Evolutionary conservation across 2,888 invertebrate species (phyloP).

Genomic region (Horisme vitalbata): DNA sequence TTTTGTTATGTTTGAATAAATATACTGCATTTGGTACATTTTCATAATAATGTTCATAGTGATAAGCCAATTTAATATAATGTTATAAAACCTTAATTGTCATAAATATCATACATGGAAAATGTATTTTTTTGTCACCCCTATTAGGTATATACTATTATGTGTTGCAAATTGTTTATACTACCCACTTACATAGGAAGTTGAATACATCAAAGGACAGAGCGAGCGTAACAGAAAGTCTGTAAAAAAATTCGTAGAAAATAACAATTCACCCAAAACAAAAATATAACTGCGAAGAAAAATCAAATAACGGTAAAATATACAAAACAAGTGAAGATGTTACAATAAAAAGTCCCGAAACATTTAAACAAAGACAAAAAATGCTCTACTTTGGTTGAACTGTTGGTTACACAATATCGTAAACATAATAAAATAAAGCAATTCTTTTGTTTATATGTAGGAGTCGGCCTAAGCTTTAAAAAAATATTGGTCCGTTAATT

Average conservation of each 20-base stretch:
- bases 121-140: no score
- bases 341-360: conserved; percentile 31
- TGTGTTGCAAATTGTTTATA: no score
- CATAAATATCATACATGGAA: no score
- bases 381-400: conserved; percentile 52
- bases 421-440: conserved; percentile 70
- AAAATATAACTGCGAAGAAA: conserved; percentile 30
- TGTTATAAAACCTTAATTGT: no score
- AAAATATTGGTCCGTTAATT: conserved; percentile 61
- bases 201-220: no score
- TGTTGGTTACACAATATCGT: conserved; percentile 44
- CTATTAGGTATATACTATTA: no score
- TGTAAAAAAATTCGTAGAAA: conserved; percentile 12
- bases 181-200: no score
- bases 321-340: conserved; percentile 30
- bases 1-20: no score
- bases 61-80: no score
- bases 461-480: conserved; percentile 33
- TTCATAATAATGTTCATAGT: no score
- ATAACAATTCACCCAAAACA: conserved; percentile 20
- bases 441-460: conserved; percentile 48
- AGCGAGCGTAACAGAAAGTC: no score
- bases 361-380: conserved; percentile 36
- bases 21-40: no score
- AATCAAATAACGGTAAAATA: conserved; percentile 20